These are phyloP conservation scores for Heterohyrax brucei DNA, from an alignment of 2,797 vertebrate species.

Conservation along the genomic window DNA sequence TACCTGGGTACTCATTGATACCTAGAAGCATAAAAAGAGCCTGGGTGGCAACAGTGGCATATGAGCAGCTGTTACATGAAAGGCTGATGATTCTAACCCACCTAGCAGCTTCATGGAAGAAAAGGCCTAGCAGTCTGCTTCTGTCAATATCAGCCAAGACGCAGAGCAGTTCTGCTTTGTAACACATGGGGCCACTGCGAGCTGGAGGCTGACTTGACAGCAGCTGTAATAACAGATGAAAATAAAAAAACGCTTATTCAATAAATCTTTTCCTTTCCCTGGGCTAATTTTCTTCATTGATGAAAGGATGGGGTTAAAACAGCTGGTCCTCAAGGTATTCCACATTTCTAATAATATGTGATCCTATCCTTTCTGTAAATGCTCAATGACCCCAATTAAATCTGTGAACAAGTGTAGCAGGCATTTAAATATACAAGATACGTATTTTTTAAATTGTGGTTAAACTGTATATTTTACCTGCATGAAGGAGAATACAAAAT, in stretches of 20 bases:
- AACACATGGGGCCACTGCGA: too few species aligned
- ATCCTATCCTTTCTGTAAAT: conserved; percentile 8
- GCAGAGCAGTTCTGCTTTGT: too few species aligned
- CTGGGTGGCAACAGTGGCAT: too few species aligned
- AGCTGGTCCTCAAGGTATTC: neutral
- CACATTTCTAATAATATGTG: neutral
- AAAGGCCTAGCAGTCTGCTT: too few species aligned
- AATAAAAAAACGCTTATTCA: neutral
- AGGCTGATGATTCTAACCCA: too few species aligned
- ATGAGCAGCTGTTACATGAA: too few species aligned
- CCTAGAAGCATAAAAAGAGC: neutral
- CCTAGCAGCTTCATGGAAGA: too few species aligned
- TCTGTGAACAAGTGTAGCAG: neutral
- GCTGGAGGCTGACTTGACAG: too few species aligned
- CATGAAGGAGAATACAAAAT: neutral
- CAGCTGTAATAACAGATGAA: too few species aligned
- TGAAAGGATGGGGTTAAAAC: neutral
- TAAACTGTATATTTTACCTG: neutral
- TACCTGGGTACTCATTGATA: neutral
- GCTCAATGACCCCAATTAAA: neutral
- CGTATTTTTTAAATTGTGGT: neutral
- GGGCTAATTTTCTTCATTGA: conserved; percentile 8
- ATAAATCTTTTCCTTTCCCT: neutral
- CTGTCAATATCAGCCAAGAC: too few species aligned
- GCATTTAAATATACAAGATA: neutral